Evolutionary conservation across 1,140 invertebrate genomes (phyloP), one percentile per base, ranked within the genome.

Genomic region (Akabosia matsudoensis): DNA sequence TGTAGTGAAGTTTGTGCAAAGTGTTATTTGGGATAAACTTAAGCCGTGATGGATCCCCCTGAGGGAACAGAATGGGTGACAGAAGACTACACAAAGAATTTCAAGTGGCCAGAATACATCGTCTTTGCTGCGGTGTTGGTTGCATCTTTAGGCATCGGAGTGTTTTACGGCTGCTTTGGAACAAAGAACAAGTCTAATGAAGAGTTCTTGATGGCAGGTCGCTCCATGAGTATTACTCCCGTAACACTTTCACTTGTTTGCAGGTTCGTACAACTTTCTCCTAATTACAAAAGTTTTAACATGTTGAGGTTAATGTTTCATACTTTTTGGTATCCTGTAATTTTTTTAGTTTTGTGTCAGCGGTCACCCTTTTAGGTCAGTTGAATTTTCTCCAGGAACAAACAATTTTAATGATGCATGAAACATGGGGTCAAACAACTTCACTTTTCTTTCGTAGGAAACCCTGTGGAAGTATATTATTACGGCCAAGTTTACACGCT

Each of bases 381-480:
- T 10, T 56, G 54, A 56, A 56, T 45, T 10, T 18, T n/a, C n/a
- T n/a, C 7, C 7, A 45, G 37, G 7, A 45, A 18, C 37, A 7
- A 45, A 10, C 7, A 45, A 18, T 45, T 45, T 45, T 10, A 10
- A 45, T 45, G 37, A 45, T 45, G 37, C 37, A 16, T 56, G 22
- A 56, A 56, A 16, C 14, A 56, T 56, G 10, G n/a, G 54, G 37
- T 45, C 37, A 18, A 56, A 56, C 14, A 56, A n/a, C 18, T 45
- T 45, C 18, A 45, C 37, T 56, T 79, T n/a, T 75, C 74, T 26
- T 34, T 81, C 7, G 45, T 81, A 33, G 93, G 93, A 0, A 93
- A 88, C 10, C 93, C 93, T 0, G 92, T 92, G 0, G 93, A 95
- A 84, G 86, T 94, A n/a, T 95, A 95, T 82, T 84, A 92, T 3